phyloP scores from a whole-genome alignment of 2,888 invertebrate species.

The Pedicia rivosa region DNA sequence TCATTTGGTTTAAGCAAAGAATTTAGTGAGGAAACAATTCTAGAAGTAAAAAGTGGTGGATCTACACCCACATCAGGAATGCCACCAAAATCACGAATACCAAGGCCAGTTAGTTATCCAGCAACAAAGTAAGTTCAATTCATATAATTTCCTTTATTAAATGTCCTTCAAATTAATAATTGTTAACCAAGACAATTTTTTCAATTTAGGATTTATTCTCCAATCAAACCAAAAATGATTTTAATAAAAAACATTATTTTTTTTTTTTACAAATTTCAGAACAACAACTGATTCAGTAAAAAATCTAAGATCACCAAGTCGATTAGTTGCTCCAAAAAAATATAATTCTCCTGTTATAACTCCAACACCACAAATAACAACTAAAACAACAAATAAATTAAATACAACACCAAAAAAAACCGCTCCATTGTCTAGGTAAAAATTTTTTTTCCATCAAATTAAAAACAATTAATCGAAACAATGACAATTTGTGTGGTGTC shows the following conservation, averaged over 20 bases:
- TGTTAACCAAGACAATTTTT: too few species aligned
- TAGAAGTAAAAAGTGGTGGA: conserved; percentile 26
- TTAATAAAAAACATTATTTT: conserved; percentile 9
- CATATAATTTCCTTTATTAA: neutral
- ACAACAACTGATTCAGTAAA: conserved; percentile 17
- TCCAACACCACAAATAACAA: conserved; percentile 8
- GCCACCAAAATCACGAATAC: conserved; percentile 27
- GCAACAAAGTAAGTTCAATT: conserved; percentile 26
- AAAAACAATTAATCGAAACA: too few species aligned
- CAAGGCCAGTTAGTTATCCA: conserved; percentile 30
- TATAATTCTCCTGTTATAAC: conserved; percentile 20
- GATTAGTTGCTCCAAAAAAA: conserved; percentile 29
- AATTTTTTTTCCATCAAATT: too few species aligned
- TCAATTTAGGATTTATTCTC: too few species aligned
- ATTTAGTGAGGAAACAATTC: conserved; percentile 21
- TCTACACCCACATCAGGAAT: conserved; percentile 29
- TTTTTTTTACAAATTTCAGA: conserved; percentile 3
- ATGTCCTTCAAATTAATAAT: too few species aligned
- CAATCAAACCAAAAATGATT: too few species aligned
- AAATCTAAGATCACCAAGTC: conserved; percentile 27
- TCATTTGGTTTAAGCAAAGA: conserved; percentile 27
- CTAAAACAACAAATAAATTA: conserved; percentile 11
- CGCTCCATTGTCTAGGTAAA: conserved; percentile 26
- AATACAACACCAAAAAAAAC: conserved; percentile 28
- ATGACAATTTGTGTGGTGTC: too few species aligned